These are phyloP conservation scores for Molossus molossus DNA, from an alignment of 2,797 vertebrate genomes.

Conservation along the genomic window DNA sequence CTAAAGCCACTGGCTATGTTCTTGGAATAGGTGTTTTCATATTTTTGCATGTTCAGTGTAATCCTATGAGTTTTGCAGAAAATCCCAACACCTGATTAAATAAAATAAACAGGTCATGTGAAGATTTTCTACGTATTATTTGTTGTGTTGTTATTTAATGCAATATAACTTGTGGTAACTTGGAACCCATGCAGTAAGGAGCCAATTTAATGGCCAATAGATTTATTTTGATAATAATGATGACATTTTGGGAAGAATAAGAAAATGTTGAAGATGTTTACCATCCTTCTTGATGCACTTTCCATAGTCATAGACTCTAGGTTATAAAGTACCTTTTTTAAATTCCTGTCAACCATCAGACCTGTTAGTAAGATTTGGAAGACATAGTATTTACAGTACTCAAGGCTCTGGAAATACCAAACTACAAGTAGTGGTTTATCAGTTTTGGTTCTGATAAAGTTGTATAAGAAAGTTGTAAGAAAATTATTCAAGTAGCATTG, in stretches of 20 bases:
- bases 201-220: not conserved
- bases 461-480: not conserved
- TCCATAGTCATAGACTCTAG: not conserved
- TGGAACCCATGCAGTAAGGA: not conserved
- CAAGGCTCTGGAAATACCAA: not conserved
- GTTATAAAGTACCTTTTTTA: not conserved
- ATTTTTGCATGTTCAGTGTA: conserved; percentile 56
- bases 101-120: not conserved
- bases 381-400: not conserved
- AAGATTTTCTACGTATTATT: conserved; percentile 6
- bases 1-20: not conserved
- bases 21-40: conserved; percentile 33
- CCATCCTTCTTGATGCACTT: not conserved
- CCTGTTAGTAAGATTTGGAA: not conserved
- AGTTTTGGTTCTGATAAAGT: conserved; percentile 8
- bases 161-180: conserved; percentile 20
- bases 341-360: conserved; percentile 18
- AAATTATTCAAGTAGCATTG: conserved; percentile 19
- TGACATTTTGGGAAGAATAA: not conserved
- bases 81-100: conserved; percentile 39
- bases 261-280: not conserved
- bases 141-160: conserved; percentile 54
- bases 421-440: not conserved
- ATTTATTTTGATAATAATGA: conserved; percentile 24
- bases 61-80: conserved; percentile 8